Evolutionary conservation across 2,888 invertebrate genomes (phyloP).

Genomic region (Trachelus troglodyta): DNA sequence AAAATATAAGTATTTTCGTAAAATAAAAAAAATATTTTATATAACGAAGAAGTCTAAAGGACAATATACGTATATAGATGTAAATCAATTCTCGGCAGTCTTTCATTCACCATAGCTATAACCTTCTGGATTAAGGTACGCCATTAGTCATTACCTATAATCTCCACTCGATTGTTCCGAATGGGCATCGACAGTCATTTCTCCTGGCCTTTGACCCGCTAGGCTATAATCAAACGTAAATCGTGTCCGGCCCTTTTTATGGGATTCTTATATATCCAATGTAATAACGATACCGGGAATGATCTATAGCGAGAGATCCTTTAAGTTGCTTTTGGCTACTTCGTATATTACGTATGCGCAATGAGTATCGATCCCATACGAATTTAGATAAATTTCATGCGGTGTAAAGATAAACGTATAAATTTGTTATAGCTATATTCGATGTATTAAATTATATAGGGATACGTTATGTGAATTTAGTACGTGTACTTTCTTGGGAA

Average conservation of each 20-base stretch:
- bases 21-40: background rate
- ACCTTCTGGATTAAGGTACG: constrained; percentile 29
- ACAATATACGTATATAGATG: background rate
- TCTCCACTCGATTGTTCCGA: constrained; percentile 48
- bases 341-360: background rate
- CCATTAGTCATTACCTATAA: constrained; percentile 58
- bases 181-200: constrained; percentile 50
- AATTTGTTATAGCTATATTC: background rate
- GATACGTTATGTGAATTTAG: background rate
- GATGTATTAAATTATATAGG: background rate
- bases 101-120: constrained; percentile 24
- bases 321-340: background rate
- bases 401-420: background rate
- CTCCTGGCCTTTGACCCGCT: constrained; percentile 54
- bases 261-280: constrained; percentile 44
- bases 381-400: background rate
- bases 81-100: constrained; percentile 25
- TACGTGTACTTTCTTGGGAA: background rate
- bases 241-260: constrained; percentile 55
- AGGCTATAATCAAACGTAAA: constrained; percentile 55
- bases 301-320: background rate
- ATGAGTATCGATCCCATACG: background rate
- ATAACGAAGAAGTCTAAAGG: background rate
- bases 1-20: background rate
- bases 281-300: background rate